Percentiles rank a stretch among this genome's conserved stretches.
Conservation (phyloP, 2,797 vertebrate species). For the Champsocephalus esox region DNA sequence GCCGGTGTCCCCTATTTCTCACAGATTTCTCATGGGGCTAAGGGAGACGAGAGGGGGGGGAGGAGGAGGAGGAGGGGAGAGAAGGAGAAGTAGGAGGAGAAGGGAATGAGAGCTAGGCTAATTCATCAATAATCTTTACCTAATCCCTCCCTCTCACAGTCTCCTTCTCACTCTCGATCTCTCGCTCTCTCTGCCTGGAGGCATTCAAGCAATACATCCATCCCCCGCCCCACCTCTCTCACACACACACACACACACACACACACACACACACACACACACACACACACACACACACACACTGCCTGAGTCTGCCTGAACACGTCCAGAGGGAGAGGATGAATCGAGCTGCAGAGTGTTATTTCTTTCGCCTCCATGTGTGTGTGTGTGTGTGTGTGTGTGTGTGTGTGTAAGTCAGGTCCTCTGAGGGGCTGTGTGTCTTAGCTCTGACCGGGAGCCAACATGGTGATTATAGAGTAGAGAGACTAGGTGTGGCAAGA, state of each 20-base stretch:
- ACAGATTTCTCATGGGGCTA: conserved; percentile 77
- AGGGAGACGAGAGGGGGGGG: conserved; percentile 52
- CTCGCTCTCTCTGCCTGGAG: conserved; percentile 74
- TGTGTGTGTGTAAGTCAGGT: conserved; percentile 64
- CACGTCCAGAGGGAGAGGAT: conserved; percentile 84
- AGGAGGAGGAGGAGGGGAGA: conserved; percentile 10
- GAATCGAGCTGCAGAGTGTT: conserved; percentile 78
- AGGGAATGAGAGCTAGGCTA: conserved; percentile 78
- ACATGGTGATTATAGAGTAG: conserved; percentile 81
- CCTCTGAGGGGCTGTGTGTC: conserved; percentile 73
- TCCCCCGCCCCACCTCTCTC: conserved; percentile 71
- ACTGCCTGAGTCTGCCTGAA: conserved; percentile 75
- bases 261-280: conserved; percentile 49
- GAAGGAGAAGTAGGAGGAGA: conserved; percentile 54
- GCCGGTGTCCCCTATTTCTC: conserved; percentile 71
- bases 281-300: conserved; percentile 52
- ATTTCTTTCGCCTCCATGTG: conserved; percentile 54
- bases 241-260: conserved; percentile 35
- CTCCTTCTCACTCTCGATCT: conserved; percentile 55
- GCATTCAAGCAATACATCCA: conserved; percentile 83
- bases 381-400: conserved; percentile 56
- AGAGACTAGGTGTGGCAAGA: conserved; percentile 85
- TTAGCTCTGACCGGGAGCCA: conserved; percentile 72
- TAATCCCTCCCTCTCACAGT: conserved; percentile 81
- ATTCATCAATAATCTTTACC: conserved; percentile 88